Conservation (phyloP, 1,140 invertebrate species). For the Anoplophora glabripennis region DNA sequence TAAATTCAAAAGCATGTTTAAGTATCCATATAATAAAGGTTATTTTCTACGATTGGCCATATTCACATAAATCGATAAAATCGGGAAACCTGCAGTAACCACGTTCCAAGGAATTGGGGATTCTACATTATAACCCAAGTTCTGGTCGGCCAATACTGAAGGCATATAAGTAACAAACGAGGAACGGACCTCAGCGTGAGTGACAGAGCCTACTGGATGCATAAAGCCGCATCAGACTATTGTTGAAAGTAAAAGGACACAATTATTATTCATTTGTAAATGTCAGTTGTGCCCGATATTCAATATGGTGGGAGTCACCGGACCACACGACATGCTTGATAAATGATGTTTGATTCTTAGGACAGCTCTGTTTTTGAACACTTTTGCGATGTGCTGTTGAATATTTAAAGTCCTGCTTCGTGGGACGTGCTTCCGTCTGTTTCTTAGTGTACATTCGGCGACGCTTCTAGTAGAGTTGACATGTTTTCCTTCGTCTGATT, state of each 20-base stretch:
- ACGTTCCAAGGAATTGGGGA: too few species aligned
- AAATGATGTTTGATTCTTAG: slow-evolving; percentile 45
- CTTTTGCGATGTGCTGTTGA: slow-evolving; percentile 26
- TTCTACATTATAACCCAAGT: too few species aligned
- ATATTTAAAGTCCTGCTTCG: slow-evolving; percentile 17
- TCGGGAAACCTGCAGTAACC: too few species aligned
- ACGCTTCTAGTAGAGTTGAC: background rate
- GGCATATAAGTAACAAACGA: slow-evolving; percentile 12
- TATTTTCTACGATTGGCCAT: too few species aligned
- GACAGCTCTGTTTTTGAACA: slow-evolving; percentile 38
- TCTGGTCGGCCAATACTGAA: background rate
- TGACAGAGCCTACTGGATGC: slow-evolving; percentile 14
- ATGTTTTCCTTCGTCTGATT: background rate
- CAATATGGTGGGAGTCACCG: slow-evolving; percentile 44
- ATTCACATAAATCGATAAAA: too few species aligned
- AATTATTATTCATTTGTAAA: slow-evolving; percentile 48
- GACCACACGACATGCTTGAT: slow-evolving; percentile 44
- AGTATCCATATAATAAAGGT: too few species aligned
- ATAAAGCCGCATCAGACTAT: slow-evolving; percentile 28
- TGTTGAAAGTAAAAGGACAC: slow-evolving; percentile 47
- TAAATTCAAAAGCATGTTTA: too few species aligned
- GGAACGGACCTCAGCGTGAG: slow-evolving; percentile 16
- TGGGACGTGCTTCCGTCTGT: slow-evolving; percentile 20
- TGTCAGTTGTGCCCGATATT: slow-evolving; percentile 45
- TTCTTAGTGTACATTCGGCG: slow-evolving; percentile 5